Percentiles rank a stretch among this genome's conserved stretches.
Evolutionary conservation across 92 coral and sea anemone genomes (phyloP).

Genomic region (Epizoanthus scotinus): DNA sequence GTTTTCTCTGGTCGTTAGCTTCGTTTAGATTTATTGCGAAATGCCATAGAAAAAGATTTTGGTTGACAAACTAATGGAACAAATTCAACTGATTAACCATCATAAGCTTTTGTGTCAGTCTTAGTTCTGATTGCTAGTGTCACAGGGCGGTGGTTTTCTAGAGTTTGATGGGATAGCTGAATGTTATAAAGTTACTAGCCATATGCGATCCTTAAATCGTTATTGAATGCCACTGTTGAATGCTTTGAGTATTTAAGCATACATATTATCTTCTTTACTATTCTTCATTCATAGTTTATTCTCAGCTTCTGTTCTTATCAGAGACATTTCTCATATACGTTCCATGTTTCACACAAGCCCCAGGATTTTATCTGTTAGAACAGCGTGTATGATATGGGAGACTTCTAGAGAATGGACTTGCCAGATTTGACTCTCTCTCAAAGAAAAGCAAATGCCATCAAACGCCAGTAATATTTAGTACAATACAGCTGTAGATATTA

Average conservation of each 20-base stretch:
- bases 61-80: constrained; percentile 35
- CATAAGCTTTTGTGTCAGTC: constrained; percentile 1
- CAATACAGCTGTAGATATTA: neutral
- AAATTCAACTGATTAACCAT: constrained; percentile 10
- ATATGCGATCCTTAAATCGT: too few species aligned
- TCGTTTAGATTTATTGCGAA: constrained; percentile 12
- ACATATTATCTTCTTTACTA: too few species aligned
- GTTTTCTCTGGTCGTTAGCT: constrained; percentile 21
- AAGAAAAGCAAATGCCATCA: neutral
- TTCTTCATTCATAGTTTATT: too few species aligned
- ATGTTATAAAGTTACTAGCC: too few species aligned
- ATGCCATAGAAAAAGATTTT: constrained; percentile 21
- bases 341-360: too few species aligned
- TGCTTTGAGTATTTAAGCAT: too few species aligned
- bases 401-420: neutral
- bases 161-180: too few species aligned
- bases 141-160: too few species aligned
- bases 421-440: neutral
- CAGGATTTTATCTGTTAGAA: too few species aligned
- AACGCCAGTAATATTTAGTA: neutral
- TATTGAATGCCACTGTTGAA: too few species aligned
- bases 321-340: too few species aligned
- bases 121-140: neutral
- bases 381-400: neutral
- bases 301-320: too few species aligned